These are phyloP conservation scores for Geotrypetes seraphini DNA, from an alignment of 2,797 vertebrate genomes.

Conservation along the genomic window DNA sequence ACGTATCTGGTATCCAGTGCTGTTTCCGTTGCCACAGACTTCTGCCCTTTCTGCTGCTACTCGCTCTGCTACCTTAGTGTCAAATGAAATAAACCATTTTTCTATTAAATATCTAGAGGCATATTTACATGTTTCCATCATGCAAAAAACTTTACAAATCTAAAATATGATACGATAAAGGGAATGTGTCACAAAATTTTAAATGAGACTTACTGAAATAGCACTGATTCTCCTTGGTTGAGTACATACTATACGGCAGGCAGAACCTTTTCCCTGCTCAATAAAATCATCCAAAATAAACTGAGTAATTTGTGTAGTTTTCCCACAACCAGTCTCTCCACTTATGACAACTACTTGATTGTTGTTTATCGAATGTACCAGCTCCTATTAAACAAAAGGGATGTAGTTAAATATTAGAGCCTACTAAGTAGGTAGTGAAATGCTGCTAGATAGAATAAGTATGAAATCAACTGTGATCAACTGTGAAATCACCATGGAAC, in stretches of 20 bases:
- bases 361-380: constrained; percentile 68
- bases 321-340: constrained; percentile 93
- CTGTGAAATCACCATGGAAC: rapidly evolving
- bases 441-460: too few relatives aligned
- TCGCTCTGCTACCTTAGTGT: constrained; percentile 81
- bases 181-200: too few relatives aligned
- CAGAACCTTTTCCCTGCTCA: constrained; percentile 68
- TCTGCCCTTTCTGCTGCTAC: constrained; percentile 88
- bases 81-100: background rate
- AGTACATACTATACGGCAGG: constrained; percentile 84
- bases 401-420: too few relatives aligned
- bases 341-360: constrained; percentile 84
- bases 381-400: constrained; percentile 54
- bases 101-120: too few relatives aligned
- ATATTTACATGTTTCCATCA: too few relatives aligned
- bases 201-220: constrained; percentile 71
- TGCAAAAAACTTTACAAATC: too few relatives aligned
- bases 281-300: constrained; percentile 91
- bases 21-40: constrained; percentile 74
- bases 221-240: constrained; percentile 92
- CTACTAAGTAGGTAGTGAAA: background rate
- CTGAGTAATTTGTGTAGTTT: constrained; percentile 93
- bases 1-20: constrained; percentile 94
- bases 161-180: too few relatives aligned
- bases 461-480: background rate